phyloP scores from a whole-genome alignment of 2,888 invertebrate genomes.

The Iphiclides podalirius region DNA sequence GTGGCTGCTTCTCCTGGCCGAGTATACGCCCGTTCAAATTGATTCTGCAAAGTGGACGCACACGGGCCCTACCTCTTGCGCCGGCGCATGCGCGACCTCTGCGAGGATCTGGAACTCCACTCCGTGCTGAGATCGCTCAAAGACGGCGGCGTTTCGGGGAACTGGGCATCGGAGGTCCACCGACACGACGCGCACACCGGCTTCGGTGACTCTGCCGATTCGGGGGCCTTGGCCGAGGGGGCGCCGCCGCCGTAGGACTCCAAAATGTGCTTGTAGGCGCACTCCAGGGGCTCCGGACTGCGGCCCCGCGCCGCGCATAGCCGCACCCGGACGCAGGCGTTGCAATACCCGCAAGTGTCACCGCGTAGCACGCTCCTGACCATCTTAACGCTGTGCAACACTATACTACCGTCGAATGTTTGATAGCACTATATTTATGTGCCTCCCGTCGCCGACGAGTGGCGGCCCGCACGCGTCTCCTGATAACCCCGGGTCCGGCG shows the following conservation, averaged over 20 bases:
- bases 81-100: conserved; percentile 54
- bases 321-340: conserved; percentile 66
- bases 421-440: conserved; percentile 58
- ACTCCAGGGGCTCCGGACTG: conserved; percentile 64
- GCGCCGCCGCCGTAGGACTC: conserved; percentile 57
- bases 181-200: conserved; percentile 65
- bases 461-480: conserved; percentile 71
- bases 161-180: conserved; percentile 74
- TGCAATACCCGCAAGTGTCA: conserved; percentile 72
- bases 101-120: conserved; percentile 67
- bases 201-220: conserved; percentile 52
- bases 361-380: conserved; percentile 55
- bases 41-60: conserved; percentile 1
- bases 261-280: conserved; percentile 74
- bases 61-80: conserved; percentile 60
- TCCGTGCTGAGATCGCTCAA: conserved; percentile 68
- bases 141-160: conserved; percentile 69
- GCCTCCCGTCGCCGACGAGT: conserved; percentile 35
- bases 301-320: conserved; percentile 65
- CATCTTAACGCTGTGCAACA: conserved; percentile 54
- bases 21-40: conserved; percentile 3
- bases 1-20: neutral
- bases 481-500: conserved; percentile 70
- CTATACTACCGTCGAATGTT: conserved; percentile 22
- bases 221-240: conserved; percentile 47